Base-by-base conservation (phyloP, 2,113 vertebrate genomes). In the Tetrao urogallus region DNA sequence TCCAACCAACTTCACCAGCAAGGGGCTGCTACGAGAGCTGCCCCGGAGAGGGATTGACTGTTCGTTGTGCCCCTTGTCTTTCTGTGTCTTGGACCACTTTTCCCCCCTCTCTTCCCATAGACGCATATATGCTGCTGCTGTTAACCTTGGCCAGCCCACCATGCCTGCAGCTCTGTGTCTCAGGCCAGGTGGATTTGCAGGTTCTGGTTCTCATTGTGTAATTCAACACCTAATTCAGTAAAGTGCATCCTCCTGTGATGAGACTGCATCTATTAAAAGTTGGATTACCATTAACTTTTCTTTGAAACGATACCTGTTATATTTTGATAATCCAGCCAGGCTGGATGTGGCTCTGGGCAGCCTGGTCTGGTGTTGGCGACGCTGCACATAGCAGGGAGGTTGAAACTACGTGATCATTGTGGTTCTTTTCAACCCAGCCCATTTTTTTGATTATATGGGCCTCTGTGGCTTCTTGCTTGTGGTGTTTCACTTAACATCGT, bases 381-480 rank as follows among this genome's bases (percentile, higher is more conserved):
- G 6, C 47, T 48, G 47, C 47, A 22, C 47, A 48, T 22, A 24
- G 21, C 21, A 48, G 47, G 47, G 47, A 21, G 11, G 47, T 48
- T 48, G 47, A 48, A 22, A 48, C 21, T 21, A 48, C 21, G 12
- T 22, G 21, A 24, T 48, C 21, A 12, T 48, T 48, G 47, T 48
- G 21, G 21, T 48, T 11, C 11, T 48, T 48, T 48, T 48, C 47
- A 48, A 48, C 21, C 21, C 47, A 48, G 47, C 21, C 47, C 21
- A 24, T 6, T 48, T 21, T 21, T 48, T 6, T 48, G 47, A 48
- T 48, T 48, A 21, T 22, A 64, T 4, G 4, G 8, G 34, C 57
- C 22, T 93, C 81, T 76, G 60, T 90, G 60, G 43, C 32, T 72
- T 92, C 80, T 94, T 86, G 77, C 77, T 90, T 70, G 28, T 67